phyloP scores from a whole-genome alignment of 2,113 vertebrate genomes.

The Leptosomus discolor region DNA sequence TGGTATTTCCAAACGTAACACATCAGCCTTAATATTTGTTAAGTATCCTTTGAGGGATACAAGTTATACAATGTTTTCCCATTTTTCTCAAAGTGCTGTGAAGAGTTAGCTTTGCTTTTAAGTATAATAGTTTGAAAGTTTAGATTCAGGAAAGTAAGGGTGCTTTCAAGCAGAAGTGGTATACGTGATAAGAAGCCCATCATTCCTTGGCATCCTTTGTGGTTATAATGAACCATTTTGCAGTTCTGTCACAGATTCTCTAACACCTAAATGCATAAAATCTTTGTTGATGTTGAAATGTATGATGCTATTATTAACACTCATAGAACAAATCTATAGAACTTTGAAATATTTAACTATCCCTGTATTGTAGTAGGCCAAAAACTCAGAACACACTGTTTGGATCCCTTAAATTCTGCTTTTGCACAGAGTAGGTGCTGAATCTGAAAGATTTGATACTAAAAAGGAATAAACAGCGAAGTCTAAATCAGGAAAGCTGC shows the following conservation, averaged over 20 bases:
- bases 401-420: neutral
- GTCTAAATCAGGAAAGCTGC: neutral
- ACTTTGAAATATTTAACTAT: neutral
- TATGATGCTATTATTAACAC: neutral
- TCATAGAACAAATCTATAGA: neutral
- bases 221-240: neutral
- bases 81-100: neutral
- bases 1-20: neutral
- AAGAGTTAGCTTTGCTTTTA: neutral
- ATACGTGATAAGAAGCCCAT: neutral
- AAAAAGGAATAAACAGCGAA: neutral
- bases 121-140: neutral
- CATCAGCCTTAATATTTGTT: neutral
- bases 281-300: neutral
- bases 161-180: neutral
- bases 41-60: neutral
- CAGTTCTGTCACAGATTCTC: neutral
- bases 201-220: neutral
- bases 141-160: neutral
- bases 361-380: fast-evolving
- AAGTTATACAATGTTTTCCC: neutral
- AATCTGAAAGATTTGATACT: neutral
- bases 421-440: neutral
- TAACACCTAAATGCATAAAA: neutral
- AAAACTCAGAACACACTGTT: neutral